Conservation (phyloP, 2,797 vertebrate species). For the Brachyalestes nurse region DNA sequence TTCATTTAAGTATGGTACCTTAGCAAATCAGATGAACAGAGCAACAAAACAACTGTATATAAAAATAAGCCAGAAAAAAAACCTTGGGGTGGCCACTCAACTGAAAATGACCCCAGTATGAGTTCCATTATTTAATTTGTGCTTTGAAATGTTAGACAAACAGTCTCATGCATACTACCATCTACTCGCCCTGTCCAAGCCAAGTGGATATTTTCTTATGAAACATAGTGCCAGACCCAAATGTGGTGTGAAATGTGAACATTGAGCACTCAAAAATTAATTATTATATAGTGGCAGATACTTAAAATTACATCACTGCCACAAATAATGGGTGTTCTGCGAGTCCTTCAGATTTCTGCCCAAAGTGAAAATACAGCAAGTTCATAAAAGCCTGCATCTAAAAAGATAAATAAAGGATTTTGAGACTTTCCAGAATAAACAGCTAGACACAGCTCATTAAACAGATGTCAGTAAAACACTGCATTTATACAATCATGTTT, state of each 20-base stretch:
- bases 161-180: not conserved
- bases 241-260: not conserved
- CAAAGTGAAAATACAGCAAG: not conserved
- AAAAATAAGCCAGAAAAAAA: not conserved
- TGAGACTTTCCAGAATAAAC: not conserved
- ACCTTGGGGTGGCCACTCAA: not conserved
- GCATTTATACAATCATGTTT: not conserved
- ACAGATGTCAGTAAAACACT: not conserved
- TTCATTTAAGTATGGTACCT: slow-evolving; percentile 13
- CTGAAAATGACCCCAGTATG: not conserved
- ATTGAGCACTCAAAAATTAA: not conserved
- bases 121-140: not conserved
- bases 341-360: not conserved
- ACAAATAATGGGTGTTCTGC: not conserved
- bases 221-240: not conserved
- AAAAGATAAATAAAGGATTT: not conserved
- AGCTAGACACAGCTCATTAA: not conserved
- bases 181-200: not conserved
- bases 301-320: not conserved
- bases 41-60: not conserved
- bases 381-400: not conserved
- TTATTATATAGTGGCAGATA: not conserved
- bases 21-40: not conserved
- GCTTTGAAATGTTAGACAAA: not conserved
- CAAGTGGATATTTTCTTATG: not conserved